A percentile compares a stretch with the other conserved stretches of the same genome.
phyloP scores from a whole-genome alignment of 2,888 invertebrate genomes.

The Sinhomidia bicolor region DNA sequence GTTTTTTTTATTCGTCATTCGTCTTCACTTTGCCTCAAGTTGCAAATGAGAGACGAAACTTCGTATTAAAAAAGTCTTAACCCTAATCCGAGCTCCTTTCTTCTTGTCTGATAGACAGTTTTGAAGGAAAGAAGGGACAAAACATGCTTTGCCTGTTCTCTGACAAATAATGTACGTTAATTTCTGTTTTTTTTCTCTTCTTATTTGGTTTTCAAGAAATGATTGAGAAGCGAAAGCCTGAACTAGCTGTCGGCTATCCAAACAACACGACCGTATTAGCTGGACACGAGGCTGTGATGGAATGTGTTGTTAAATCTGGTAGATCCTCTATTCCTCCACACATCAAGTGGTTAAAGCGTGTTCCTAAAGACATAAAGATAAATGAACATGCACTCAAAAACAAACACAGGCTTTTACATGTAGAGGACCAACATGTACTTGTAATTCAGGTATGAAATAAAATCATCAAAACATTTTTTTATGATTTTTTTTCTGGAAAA shows the following conservation, averaged over 20 bases:
- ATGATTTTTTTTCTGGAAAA: constrained; percentile 14
- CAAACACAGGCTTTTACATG: constrained; percentile 77
- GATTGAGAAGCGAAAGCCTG: constrained; percentile 78
- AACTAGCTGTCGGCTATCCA: constrained; percentile 77
- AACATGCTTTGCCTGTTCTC: constrained; percentile 10
- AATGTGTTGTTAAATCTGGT: constrained; percentile 79
- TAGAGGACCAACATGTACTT: constrained; percentile 79
- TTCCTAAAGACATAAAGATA: constrained; percentile 74
- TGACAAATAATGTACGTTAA: constrained; percentile 63
- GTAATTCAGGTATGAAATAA: constrained; percentile 78
- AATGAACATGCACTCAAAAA: constrained; percentile 72
- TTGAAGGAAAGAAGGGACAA: constrained; percentile 14
- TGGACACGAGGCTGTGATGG: constrained; percentile 79
- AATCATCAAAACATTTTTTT: background rate
- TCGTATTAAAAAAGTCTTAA: constrained; percentile 26
- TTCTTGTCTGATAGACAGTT: constrained; percentile 35
- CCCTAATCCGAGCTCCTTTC: constrained; percentile 37
- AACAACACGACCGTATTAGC: constrained; percentile 78
- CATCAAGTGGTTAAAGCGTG: constrained; percentile 79
- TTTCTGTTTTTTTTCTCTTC: constrained; percentile 20
- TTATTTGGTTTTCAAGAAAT: constrained; percentile 72
- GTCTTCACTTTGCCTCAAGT: background rate
- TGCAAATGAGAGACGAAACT: background rate
- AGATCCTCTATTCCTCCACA: constrained; percentile 79
- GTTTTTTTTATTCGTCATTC: constrained; percentile 4